Evolutionary conservation across 2,797 vertebrate species (phyloP).

Genomic region (Mionectes olivaceus): DNA sequence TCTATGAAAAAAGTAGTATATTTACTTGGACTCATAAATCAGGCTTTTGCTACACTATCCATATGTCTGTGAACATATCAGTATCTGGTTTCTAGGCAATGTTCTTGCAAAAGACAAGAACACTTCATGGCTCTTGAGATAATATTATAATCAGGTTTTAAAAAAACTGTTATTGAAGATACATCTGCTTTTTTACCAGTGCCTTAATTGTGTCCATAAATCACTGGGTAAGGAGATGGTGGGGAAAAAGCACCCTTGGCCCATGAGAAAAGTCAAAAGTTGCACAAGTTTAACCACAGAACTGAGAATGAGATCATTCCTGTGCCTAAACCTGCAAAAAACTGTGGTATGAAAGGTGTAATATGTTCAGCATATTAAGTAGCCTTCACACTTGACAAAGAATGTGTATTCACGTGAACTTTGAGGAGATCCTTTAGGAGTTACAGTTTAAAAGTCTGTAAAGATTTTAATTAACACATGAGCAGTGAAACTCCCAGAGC

Average conservation of each 20-base stretch:
- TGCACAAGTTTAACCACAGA: neutral
- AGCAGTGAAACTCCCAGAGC: conserved; percentile 35
- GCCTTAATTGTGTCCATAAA: neutral
- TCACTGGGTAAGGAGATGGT: neutral
- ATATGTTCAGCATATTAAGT: conserved; percentile 23
- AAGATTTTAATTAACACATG: conserved; percentile 64
- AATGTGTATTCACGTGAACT: neutral
- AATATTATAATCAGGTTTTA: neutral
- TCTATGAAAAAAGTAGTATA: neutral
- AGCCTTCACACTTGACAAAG: neutral
- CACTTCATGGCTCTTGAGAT: neutral
- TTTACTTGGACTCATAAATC: neutral
- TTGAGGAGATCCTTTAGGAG: conserved; percentile 18
- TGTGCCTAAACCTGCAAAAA: neutral
- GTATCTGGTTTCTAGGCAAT: neutral
- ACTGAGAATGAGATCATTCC: neutral
- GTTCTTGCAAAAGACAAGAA: neutral
- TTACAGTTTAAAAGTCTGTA: conserved; percentile 1
- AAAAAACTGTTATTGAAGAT: neutral
- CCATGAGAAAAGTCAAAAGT: neutral
- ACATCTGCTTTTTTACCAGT: neutral
- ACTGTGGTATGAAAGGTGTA: neutral
- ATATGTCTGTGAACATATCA: neutral
- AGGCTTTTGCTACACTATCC: neutral
- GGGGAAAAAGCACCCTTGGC: neutral